Evolutionary conservation across 2,797 vertebrate species (phyloP).

Genomic region (Streptopelia turtur): DNA sequence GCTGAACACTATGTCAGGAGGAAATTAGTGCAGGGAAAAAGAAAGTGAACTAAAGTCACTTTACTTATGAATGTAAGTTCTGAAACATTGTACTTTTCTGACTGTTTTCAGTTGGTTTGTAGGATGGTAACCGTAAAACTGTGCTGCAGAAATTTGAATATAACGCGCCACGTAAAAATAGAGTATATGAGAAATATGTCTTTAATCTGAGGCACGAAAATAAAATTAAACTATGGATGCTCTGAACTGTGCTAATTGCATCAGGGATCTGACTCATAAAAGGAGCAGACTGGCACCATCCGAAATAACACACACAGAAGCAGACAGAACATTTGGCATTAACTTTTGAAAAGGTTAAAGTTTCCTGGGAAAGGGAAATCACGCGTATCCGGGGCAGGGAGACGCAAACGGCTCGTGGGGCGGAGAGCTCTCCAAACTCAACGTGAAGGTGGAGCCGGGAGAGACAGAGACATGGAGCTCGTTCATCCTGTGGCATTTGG

Average conservation of each 20-base stretch:
- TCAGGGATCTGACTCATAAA: conserved; percentile 41
- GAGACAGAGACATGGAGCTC: not conserved
- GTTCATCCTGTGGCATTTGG: rapidly evolving
- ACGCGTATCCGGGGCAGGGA: not conserved
- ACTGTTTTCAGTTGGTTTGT: not conserved
- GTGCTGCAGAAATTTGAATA: not conserved
- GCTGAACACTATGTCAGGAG: not conserved
- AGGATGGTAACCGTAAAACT: not conserved
- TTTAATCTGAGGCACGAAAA: not conserved
- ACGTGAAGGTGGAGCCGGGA: not conserved
- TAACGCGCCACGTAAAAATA: not conserved
- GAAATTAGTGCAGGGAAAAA: not conserved
- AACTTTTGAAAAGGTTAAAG: conserved; percentile 48
- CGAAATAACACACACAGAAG: not conserved
- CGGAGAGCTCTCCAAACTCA: not conserved
- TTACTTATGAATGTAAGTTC: not conserved
- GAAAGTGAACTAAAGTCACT: not conserved
- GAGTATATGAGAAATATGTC: not conserved
- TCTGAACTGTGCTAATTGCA: conserved; percentile 45
- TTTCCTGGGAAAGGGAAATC: not conserved
- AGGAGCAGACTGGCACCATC: conserved; percentile 39
- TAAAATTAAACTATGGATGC: not conserved
- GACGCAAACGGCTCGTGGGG: not conserved
- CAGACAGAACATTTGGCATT: conserved; percentile 37
- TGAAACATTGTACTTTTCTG: not conserved